phyloP scores from a whole-genome alignment of 2,113 vertebrate species.

The Nipponia nippon region DNA sequence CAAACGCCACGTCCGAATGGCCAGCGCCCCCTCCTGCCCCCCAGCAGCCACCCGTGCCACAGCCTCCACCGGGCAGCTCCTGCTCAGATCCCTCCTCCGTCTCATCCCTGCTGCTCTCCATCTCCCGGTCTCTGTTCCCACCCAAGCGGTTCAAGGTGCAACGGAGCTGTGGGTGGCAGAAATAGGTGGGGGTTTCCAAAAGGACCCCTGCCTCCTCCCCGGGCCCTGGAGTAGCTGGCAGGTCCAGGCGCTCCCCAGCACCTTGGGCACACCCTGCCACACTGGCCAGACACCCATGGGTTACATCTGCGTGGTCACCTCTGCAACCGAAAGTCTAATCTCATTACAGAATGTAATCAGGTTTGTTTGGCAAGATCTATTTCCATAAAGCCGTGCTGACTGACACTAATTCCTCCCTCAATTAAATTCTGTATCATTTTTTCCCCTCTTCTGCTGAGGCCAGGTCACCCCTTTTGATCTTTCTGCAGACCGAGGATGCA shows the following conservation, averaged over 20 bases:
- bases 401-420: neutral
- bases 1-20: accelerated
- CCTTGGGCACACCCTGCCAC: neutral
- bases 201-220: no score
- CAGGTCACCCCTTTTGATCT: neutral
- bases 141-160: accelerated
- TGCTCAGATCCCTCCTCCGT: accelerated
- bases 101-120: neutral
- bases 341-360: neutral
- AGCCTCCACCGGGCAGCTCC: neutral
- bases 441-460: neutral
- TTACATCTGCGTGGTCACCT: neutral
- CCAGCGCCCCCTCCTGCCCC: no score
- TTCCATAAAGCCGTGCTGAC: neutral
- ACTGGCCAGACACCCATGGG: accelerated
- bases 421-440: neutral
- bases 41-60: accelerated
- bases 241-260: neutral
- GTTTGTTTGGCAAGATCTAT: neutral
- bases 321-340: neutral
- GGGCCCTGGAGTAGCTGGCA: accelerated
- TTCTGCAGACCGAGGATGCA: accelerated
- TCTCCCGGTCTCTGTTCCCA: neutral
- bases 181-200: neutral
- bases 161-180: accelerated